Base-by-base conservation (phyloP, 2,797 vertebrate genomes). In the Numenius phaeopus region DNA sequence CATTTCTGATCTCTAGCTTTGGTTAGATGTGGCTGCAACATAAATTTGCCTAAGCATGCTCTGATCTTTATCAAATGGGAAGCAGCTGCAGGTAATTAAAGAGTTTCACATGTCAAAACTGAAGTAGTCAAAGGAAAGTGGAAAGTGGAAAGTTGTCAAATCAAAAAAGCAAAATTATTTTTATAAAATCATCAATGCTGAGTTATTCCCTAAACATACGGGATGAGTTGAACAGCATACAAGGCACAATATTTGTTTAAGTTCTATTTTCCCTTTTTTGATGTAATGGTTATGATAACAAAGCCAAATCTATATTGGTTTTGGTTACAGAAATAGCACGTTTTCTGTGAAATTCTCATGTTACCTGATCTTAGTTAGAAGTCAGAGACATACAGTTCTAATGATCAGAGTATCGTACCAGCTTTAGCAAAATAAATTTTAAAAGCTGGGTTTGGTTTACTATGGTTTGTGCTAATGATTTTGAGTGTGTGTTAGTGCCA, bases 391-490 rank as follows among this genome's bases (percentile, higher is more conserved):
- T 57, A 34, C 30, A 87, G 46, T 94, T 90, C 69, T 81, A 46
- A 86, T 89, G 39, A 92, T 83, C 34, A 89, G 72, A 90, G 83
- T 93, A 96, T 96, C 72, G 11, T 88, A 84, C 77, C 24, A 8
- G 29, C 81, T 92, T 92, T 73, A 73, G 67, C 19, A 71, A 85
- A 80, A 76, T 58, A 89, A 34, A 89, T 75, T 76, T 84, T 1
- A 64, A 81, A 85, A 90, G 71, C 92, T 90, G 69, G 1, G 62
- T 92, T 95, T 88, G 83, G 72, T 91, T 96, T 94, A 34, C 47
- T 52, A 16, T 67, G 70, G 72, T 52, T 84, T 55, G 50, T 88
- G 67, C 71, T 97, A 97, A 97, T 97, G 96, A 96, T 90, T 93
- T 80, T 87, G 96, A 79, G 77, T 52, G 83, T 72, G 85, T 93